A percentile compares a stretch with the other conserved stretches of the same genome.
Evolutionary conservation across 2,888 invertebrate species (phyloP).

Genomic region (Pharmacophagus antenor): DNA sequence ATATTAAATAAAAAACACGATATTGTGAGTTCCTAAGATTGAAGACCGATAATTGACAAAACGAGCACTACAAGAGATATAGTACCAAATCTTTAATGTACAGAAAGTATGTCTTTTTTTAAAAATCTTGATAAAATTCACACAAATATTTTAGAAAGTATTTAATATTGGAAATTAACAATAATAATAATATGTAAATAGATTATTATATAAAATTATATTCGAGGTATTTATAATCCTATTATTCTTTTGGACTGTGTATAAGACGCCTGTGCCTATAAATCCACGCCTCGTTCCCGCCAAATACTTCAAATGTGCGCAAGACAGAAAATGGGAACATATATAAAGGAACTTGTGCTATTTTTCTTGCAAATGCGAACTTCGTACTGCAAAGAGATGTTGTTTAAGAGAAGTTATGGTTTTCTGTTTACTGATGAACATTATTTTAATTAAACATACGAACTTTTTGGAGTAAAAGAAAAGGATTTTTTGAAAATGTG

Average conservation of each 20-base stretch:
- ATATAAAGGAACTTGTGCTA: constrained; percentile 18
- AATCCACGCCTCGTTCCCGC: constrained; percentile 26
- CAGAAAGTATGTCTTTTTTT: too few relatives aligned
- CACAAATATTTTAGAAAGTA: neutral
- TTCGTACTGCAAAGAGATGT: constrained; percentile 12
- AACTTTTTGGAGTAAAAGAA: neutral
- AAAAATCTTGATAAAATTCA: too few relatives aligned
- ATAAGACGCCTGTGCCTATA: neutral
- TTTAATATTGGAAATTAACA: too few relatives aligned
- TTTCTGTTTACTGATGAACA: neutral
- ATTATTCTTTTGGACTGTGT: constrained; percentile 11
- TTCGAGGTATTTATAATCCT: constrained; percentile 3
- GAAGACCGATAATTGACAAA: too few relatives aligned
- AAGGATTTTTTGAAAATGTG: constrained; percentile 4
- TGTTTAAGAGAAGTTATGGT: neutral
- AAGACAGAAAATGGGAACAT: constrained; percentile 19
- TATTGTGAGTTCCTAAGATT: too few relatives aligned
- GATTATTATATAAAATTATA: neutral
- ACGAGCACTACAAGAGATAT: too few relatives aligned
- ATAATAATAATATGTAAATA: too few relatives aligned
- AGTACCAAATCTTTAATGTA: too few relatives aligned
- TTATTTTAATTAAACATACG: neutral
- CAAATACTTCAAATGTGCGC: constrained; percentile 19
- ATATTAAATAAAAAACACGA: too few relatives aligned
- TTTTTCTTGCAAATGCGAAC: constrained; percentile 25